These are phyloP conservation scores for Emydura subglobosa DNA, from an alignment of 2,113 vertebrate genomes.

Conservation along the genomic window DNA sequence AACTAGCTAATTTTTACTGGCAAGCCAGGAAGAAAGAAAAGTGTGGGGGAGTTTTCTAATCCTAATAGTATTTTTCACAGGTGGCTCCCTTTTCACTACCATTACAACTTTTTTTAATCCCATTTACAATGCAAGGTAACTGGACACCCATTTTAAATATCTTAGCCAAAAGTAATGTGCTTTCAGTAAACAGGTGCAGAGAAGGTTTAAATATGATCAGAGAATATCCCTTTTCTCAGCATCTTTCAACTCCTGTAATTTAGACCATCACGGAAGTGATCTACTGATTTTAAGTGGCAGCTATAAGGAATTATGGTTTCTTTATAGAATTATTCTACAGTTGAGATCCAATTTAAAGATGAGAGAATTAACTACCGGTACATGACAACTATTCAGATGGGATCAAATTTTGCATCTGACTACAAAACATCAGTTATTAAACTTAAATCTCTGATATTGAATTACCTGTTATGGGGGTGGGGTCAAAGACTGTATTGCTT, in stretches of 20 bases:
- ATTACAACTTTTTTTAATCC: not conserved
- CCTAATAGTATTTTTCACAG: not conserved
- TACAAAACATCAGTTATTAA: not conserved
- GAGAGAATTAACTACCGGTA: not conserved
- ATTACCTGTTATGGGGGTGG: not conserved
- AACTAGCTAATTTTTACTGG: slow-evolving; percentile 35
- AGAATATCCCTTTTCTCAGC: not conserved
- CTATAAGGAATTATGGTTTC: not conserved
- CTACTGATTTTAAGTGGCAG: not conserved
- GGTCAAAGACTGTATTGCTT: not conserved
- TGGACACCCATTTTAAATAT: slow-evolving; percentile 4
- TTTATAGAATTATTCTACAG: not conserved
- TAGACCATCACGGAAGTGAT: not conserved
- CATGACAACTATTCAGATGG: not conserved
- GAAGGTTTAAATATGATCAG: not conserved
- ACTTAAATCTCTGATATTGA: not conserved
- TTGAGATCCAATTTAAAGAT: not conserved
- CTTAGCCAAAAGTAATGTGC: not conserved
- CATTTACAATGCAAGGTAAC: not conserved
- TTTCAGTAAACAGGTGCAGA: not conserved
- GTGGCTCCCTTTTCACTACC: not conserved
- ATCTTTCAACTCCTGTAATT: not conserved
- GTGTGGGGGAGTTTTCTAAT: not conserved
- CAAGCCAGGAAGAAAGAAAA: slow-evolving; percentile 46
- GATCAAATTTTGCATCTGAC: not conserved